Base-by-base conservation (phyloP, 2,113 vertebrate genomes). In the Channa maculata region DNA sequence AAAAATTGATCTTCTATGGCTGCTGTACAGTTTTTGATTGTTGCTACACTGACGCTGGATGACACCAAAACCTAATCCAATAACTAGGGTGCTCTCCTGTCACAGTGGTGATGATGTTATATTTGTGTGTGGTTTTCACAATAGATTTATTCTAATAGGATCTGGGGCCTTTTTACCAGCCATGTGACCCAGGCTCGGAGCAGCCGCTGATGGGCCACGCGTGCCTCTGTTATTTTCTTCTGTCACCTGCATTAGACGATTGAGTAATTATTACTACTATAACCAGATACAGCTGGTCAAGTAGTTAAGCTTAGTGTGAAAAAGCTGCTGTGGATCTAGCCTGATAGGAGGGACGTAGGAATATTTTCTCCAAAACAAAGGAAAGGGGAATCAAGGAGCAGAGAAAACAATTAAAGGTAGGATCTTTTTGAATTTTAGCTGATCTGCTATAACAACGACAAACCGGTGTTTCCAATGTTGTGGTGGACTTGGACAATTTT, bases 101-200 rank as follows among this genome's bases (percentile, higher is more conserved):
- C 80, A 67, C 55, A 68, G 37, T 69, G 75, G 62, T 46, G 73
- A 77, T 88, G 86, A 86, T 76, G 77, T 79, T 59, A 89, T 83
- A 66, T 82, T 70, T 64, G 70, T 75, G 74, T 89, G 75, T 84
- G 81, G 81, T 86, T 86, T 85, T 86, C 81, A 89, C 89, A 89
- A 88, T 90, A 86, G 83, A 82, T 85, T 87, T 90, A 84, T 88
- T 85, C 84, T 90, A 38, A 75, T 39, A 58, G 69, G 52, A 52
- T 60, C 59, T 48, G 13, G 4, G 74, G 80, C 75, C 65, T 34
- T 36, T 71, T 81, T 80, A 1, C 12, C 70, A 55, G 64, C 57
- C 63, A 44, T 86, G 80, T 80, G 89, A 86, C 73, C 69, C 38
- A 58, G 53, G 64, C 80, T 55, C 6, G 24, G 61, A 71, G 36